Evolutionary conservation across 2,113 vertebrate genomes (phyloP), one percentile per base, ranked within the genome.

Genomic region (Erpornis zantholeuca): DNA sequence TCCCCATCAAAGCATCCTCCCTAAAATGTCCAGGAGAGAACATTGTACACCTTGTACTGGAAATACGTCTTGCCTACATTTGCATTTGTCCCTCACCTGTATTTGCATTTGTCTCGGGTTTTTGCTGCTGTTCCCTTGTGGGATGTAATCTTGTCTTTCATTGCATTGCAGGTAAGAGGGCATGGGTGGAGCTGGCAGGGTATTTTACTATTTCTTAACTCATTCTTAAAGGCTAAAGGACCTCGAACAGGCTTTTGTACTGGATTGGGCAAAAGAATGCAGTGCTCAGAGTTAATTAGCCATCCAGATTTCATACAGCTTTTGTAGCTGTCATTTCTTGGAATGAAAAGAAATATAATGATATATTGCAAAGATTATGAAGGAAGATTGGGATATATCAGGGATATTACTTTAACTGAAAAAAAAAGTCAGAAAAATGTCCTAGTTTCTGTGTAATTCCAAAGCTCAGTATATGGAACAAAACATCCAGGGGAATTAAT

Each of bases 401-500:
- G 82, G 61, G 90, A 89, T 94, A 92, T 91, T 92, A 89, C 81
- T 96, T 85, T 88, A 96, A 88, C 69, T 88, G 75, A 61, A 76
- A 89, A 86, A 93, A 88, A 42, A 28, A 6, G 88, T 52, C 80
- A 95, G 92, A 91, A 94, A 90, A 83, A 71, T 77, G 79, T 76
- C 91, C 95, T 86, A 92, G 73, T 96, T 97, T 96, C 95, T 75
- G 53, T 52, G 45, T 64, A 79, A 90, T 83, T 94, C 90, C 89
- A 90, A 96, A 93, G 85, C 86, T 86, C 66, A 45, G 78, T 68
- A 88, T 88, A 78, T 88, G 89, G 87, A 94, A 93, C 92, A 94
- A 95, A 83, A 82, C 93, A 92, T 93, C 83, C 88, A 96, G 47
- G 65, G 70, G 92, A 97, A 94, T 97, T 95, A 94, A 95, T 96